Percentiles rank a stretch among this genome's conserved stretches.
These are phyloP conservation scores for Pantala flavescens DNA, from an alignment of 1,140 invertebrate species.

Conservation along the genomic window DNA sequence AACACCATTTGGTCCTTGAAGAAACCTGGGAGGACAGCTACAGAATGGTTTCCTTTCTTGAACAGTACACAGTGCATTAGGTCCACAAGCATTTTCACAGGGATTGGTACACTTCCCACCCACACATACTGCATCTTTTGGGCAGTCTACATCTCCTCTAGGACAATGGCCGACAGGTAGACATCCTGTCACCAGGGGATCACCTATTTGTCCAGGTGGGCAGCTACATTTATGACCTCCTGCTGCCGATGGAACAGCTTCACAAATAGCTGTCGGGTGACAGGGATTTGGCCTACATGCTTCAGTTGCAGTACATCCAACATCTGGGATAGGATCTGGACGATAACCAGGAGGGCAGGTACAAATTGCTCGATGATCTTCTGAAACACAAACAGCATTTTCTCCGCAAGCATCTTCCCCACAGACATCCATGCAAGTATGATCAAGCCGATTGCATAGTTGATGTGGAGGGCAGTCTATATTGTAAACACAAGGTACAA, in stretches of 20 bases:
- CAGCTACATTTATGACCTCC: constrained; percentile 62
- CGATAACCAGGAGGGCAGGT: constrained; percentile 72
- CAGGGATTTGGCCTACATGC: constrained; percentile 68
- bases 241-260: constrained; percentile 41
- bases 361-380: constrained; percentile 68
- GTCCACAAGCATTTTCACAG: constrained; percentile 62
- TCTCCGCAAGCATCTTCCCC: constrained; percentile 69
- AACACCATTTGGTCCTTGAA: constrained; percentile 40
- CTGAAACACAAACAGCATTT: constrained; percentile 78
- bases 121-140: constrained; percentile 57
- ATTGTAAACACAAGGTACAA: constrained; percentile 75
- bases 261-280: constrained; percentile 66
- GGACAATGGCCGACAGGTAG: constrained; percentile 58
- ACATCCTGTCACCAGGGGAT: constrained; percentile 62
- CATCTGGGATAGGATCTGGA: constrained; percentile 67
- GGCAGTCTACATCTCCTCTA: constrained; percentile 63
- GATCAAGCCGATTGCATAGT: constrained; percentile 67
- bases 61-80: constrained; percentile 66
- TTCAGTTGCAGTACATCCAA: constrained; percentile 58
- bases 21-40: constrained; percentile 60
- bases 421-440: constrained; percentile 73
- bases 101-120: constrained; percentile 62
- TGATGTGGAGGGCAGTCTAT: constrained; percentile 66
- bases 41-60: constrained; percentile 62
- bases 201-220: constrained; percentile 60